phyloP scores from a whole-genome alignment of 2,888 invertebrate species.

The Seira musarum region DNA sequence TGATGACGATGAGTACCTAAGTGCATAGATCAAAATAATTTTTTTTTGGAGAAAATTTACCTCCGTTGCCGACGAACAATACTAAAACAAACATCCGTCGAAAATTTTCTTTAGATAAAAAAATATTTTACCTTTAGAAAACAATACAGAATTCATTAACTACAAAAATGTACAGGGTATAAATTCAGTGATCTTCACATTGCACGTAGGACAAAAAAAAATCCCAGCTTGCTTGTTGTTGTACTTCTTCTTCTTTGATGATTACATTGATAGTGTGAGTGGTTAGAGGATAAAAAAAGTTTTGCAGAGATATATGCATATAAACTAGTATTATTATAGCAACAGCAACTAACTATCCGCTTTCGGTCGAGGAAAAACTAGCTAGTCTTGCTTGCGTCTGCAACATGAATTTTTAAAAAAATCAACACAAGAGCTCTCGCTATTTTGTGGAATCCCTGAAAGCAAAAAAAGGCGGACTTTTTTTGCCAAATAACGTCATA shows the following conservation, averaged over 20 bases:
- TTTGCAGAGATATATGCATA: not conserved
- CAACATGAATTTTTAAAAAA: no score
- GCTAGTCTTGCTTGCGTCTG: no score
- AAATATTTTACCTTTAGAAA: not conserved
- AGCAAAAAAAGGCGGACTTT: constrained; percentile 40
- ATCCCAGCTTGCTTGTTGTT: constrained; percentile 41
- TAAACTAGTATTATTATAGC: not conserved
- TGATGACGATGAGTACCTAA: no score
- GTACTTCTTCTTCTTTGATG: constrained; percentile 25
- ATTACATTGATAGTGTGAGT: constrained; percentile 23
- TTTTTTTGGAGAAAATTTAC: not conserved
- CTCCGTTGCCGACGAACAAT: not conserved
- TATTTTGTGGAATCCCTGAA: constrained; percentile 34
- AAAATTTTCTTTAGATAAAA: constrained; percentile 4
- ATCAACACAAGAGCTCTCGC: no score
- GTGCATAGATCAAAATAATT: not conserved
- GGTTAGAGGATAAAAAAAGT: constrained; percentile 2
- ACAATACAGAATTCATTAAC: not conserved
- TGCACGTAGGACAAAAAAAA: constrained; percentile 19
- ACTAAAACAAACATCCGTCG: not conserved
- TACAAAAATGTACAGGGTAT: no score
- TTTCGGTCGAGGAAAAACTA: not conserved
- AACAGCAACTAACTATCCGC: not conserved
- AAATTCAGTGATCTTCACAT: not conserved
- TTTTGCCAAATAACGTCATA: constrained; percentile 11